A percentile compares a stretch with the other conserved stretches of the same genome.
Conservation (phyloP, 2,797 vertebrate genomes). For the Enteromius unitaeniatus region DNA sequence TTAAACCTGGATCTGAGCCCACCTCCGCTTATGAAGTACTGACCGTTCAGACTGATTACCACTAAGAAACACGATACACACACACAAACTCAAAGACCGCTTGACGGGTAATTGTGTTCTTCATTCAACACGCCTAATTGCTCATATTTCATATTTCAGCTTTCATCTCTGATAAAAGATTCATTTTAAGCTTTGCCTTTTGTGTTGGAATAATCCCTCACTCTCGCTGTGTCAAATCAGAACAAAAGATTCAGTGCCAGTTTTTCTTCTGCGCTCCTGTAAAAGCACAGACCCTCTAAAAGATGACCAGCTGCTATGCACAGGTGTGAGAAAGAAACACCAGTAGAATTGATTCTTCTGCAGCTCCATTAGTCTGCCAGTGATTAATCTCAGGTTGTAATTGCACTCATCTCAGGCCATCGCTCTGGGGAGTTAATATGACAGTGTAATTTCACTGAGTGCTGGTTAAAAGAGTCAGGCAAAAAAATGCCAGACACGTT, state of each 20-base stretch:
- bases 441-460: constrained; percentile 62
- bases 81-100: constrained; percentile 15
- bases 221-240: neutral
- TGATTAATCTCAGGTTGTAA: constrained; percentile 25
- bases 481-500: constrained; percentile 10
- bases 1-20: constrained; percentile 86
- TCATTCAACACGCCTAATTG: constrained; percentile 23
- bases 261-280: constrained; percentile 8
- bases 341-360: constrained; percentile 24
- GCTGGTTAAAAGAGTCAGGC: neutral
- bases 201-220: constrained; percentile 19
- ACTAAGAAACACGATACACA: constrained; percentile 77
- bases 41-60: constrained; percentile 87
- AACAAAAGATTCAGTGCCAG: constrained; percentile 7
- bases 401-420: neutral
- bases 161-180: constrained; percentile 29
- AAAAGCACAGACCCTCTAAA: neutral
- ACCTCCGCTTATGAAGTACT: constrained; percentile 91
- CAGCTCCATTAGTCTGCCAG: neutral
- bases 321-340: constrained; percentile 14
- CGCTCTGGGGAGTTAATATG: constrained; percentile 54
- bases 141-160: constrained; percentile 37
- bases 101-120: neutral
- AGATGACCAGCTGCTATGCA: neutral
- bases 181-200: constrained; percentile 23